phyloP scores from a whole-genome alignment of 2,113 vertebrate genomes.

The Chrysemys picta region DNA sequence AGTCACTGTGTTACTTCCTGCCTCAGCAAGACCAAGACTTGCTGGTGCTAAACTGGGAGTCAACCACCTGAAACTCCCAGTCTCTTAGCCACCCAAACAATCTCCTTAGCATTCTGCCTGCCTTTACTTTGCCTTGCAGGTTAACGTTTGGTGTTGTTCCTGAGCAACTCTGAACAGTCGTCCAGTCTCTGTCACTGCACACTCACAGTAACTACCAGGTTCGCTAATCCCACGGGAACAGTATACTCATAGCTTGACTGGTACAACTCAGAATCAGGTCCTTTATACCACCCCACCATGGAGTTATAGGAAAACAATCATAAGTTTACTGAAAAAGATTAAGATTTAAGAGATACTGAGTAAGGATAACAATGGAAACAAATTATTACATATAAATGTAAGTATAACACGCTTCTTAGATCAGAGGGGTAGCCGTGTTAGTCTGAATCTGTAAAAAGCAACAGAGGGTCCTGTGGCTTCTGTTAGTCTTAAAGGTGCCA shows the following conservation, averaged over 20 bases:
- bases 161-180: background rate
- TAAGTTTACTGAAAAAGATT: too few species aligned
- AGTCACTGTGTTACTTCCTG: background rate
- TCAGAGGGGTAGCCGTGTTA: too few species aligned
- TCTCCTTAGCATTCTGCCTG: background rate
- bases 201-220: background rate
- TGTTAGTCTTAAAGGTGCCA: too few species aligned
- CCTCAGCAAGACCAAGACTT: background rate
- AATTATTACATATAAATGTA: background rate
- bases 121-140: background rate
- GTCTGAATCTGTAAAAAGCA: too few species aligned
- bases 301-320: background rate
- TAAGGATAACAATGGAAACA: background rate
- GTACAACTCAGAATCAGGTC: background rate
- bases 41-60: background rate
- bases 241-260: background rate
- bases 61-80: background rate
- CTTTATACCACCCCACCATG: background rate
- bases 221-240: background rate
- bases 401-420: background rate
- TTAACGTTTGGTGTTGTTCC: background rate
- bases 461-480: too few species aligned
- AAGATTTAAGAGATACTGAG: too few species aligned
- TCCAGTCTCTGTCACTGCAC: background rate
- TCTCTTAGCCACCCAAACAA: background rate